Percentiles rank a stretch among this genome's conserved stretches.
phyloP scores from a whole-genome alignment of 1,140 invertebrate genomes.

The Drosophila azteca region DNA sequence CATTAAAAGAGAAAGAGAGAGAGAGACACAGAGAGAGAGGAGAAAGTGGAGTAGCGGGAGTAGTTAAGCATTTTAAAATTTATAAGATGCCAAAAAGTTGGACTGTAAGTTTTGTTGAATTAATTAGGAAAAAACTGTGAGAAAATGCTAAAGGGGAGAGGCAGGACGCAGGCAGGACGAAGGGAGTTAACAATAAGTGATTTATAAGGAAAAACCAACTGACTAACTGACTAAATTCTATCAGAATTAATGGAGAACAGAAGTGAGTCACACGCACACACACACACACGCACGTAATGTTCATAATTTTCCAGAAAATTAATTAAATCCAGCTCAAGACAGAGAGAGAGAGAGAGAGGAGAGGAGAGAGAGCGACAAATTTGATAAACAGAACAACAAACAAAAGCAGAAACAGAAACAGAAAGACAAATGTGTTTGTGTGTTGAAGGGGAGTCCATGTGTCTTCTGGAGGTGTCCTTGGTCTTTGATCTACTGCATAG shows the following conservation, averaged over 20 bases:
- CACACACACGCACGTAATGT: not conserved
- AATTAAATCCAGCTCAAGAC: slow-evolving; percentile 28
- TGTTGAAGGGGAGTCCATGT: too few relatives aligned
- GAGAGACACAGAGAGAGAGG: not conserved
- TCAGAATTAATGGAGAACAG: slow-evolving; percentile 2
- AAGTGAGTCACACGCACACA: not conserved
- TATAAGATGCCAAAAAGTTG: slow-evolving; percentile 81
- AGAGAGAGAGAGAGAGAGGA: not conserved
- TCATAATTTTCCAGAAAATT: slow-evolving; percentile 39
- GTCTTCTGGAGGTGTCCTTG: not conserved
- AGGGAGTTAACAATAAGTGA: slow-evolving; percentile 58
- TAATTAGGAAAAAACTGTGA: slow-evolving; percentile 59
- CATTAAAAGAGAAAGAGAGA: slow-evolving; percentile 56
- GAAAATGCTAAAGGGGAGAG: not conserved
- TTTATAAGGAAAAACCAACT: slow-evolving; percentile 39
- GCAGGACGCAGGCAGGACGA: not conserved
- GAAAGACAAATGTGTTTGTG: too few relatives aligned
- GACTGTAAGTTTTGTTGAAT: slow-evolving; percentile 74
- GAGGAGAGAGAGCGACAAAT: too few relatives aligned
- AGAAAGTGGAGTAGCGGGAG: slow-evolving; percentile 25
- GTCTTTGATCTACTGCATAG: slow-evolving; percentile 27
- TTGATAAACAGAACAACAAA: slow-evolving; percentile 5
- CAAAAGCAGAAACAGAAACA: slow-evolving; percentile 11
- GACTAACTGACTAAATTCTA: not conserved
- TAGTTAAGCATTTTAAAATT: slow-evolving; percentile 80